Evolutionary conservation across 2,797 vertebrate genomes (phyloP).

Genomic region (Scolopax rusticola): DNA sequence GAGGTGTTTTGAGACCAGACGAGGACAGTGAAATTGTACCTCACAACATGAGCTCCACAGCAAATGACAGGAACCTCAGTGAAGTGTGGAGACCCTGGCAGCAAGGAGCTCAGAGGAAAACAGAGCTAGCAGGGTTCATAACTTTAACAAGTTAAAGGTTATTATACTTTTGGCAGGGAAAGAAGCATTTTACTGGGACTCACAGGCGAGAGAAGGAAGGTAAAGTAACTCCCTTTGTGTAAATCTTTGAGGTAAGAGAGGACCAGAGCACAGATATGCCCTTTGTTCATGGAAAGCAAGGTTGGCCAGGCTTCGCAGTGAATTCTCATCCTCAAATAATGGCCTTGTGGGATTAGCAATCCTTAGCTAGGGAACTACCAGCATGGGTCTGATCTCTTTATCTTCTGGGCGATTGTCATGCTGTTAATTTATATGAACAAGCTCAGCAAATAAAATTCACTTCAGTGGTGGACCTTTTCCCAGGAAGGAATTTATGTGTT

Average conservation of each 20-base stretch:
- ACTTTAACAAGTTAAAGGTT: background rate
- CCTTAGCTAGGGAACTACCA: conserved; percentile 13
- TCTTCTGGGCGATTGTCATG: conserved; percentile 33
- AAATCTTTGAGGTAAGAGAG: background rate
- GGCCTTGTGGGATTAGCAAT: conserved; percentile 6
- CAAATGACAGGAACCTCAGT: background rate
- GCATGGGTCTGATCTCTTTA: conserved; percentile 46
- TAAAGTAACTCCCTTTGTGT: background rate
- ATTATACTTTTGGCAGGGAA: background rate
- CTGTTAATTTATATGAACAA: conserved; percentile 64
- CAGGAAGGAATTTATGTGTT: conserved; percentile 12
- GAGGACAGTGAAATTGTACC: background rate
- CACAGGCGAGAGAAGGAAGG: background rate
- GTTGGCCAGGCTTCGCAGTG: background rate
- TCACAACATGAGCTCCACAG: background rate
- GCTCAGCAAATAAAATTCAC: conserved; percentile 45
- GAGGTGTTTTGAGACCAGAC: background rate
- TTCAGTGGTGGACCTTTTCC: conserved; percentile 34
- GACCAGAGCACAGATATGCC: background rate
- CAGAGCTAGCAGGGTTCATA: background rate
- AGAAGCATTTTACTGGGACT: background rate
- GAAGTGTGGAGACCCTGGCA: background rate
- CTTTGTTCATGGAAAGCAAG: conserved; percentile 14
- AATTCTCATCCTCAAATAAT: conserved; percentile 38
- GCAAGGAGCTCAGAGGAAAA: background rate